Conservation (phyloP, 2,888 invertebrate genomes). For the Oxycera nigricornis region DNA sequence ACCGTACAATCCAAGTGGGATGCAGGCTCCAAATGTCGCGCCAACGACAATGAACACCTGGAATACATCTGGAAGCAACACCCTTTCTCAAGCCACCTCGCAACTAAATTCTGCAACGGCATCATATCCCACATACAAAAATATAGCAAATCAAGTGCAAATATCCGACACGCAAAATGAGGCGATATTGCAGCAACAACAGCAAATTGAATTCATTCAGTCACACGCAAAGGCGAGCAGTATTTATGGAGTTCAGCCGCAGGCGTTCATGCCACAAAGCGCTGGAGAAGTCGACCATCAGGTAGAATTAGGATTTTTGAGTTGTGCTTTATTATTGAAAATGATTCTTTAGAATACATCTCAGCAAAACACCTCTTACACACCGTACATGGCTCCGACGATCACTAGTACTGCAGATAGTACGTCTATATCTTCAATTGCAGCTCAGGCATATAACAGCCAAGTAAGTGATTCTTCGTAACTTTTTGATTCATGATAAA, state of each 20-base stretch:
- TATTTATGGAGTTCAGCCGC: background rate
- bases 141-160: background rate
- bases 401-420: background rate
- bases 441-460: background rate
- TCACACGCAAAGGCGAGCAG: background rate
- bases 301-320: background rate
- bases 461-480: background rate
- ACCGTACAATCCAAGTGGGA: too few relatives aligned
- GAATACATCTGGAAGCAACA: background rate
- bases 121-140: slow-evolving; percentile 9
- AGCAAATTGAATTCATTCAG: slow-evolving; percentile 3
- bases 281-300: too few relatives aligned
- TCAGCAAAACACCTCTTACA: background rate
- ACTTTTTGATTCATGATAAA: background rate
- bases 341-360: background rate
- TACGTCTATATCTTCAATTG: background rate
- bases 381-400: background rate
- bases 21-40: background rate
- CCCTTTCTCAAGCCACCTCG: background rate
- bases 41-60: slow-evolving; percentile 12
- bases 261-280: background rate
- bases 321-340: background rate
- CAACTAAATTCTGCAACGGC: background rate
- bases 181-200: background rate
- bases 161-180: background rate